phyloP scores from a whole-genome alignment of 2,888 invertebrate species.

The Diloba caeruleocephala region DNA sequence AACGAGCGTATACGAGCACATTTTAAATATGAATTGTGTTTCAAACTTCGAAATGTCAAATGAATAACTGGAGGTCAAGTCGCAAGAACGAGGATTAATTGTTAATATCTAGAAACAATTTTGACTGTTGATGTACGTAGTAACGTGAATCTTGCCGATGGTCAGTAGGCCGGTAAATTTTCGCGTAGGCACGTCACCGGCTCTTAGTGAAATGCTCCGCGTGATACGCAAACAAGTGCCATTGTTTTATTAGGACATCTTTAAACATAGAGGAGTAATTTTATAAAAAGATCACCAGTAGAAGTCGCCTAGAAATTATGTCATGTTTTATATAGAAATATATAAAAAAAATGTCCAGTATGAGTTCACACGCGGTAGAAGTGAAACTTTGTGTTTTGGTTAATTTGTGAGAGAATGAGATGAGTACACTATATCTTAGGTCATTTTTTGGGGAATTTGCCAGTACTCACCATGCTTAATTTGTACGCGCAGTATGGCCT shows the following conservation, averaged over 20 bases:
- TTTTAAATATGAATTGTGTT: slow-evolving; percentile 49
- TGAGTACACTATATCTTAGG: no score
- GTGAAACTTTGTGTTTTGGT: no score
- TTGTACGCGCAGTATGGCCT: no score
- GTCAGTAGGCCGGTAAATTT: slow-evolving; percentile 75
- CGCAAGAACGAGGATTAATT: slow-evolving; percentile 62
- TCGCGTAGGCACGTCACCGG: slow-evolving; percentile 73
- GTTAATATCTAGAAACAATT: slow-evolving; percentile 69
- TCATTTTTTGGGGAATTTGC: no score
- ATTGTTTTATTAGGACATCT: slow-evolving; percentile 64
- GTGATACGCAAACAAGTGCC: slow-evolving; percentile 61
- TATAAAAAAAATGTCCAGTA: no score
- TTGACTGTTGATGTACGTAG: slow-evolving; percentile 54
- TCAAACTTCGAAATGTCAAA: slow-evolving; percentile 57
- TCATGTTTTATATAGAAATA: no score
- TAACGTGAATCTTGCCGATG: slow-evolving; percentile 47
- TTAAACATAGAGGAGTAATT: slow-evolving; percentile 42
- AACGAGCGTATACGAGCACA: slow-evolving; percentile 10
- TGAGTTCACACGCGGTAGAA: no score
- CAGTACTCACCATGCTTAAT: no score
- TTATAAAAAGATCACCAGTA: slow-evolving; percentile 20
- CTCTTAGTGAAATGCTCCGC: slow-evolving; percentile 64
- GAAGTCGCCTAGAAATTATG: slow-evolving; percentile 5
- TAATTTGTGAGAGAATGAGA: no score
- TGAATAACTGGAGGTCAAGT: slow-evolving; percentile 58